Evolutionary conservation across 1,140 invertebrate species (phyloP), one percentile per base, ranked within the genome.

Genomic region (Drosophila bifasciata): DNA sequence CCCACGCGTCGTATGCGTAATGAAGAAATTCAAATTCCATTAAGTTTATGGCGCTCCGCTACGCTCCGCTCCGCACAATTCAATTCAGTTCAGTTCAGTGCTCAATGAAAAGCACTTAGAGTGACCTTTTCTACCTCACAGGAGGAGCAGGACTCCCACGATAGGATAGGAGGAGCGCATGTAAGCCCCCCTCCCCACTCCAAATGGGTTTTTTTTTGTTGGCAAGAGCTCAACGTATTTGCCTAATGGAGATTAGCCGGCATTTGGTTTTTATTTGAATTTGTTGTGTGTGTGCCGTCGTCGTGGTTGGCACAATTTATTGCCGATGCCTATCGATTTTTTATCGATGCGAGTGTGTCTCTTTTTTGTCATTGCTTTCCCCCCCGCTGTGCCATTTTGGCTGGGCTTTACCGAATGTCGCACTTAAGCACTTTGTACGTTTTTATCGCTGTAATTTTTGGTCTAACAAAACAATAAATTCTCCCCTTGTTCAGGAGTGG

Each of bases 161-260:
- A 71, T 23, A 60, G n/a, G 21, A n/a, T 1, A 2, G 5, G 11
- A 46, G 28, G 19, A 23, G 23, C 13, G 15, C 4, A 23, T 19
- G 16, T 1, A 15, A n/a, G 1, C 19, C 46, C n/a, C n/a, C n/a
- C n/a, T n/a, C n/a, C 21, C 21, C 21, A 23, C 21, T 5, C 23
- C 16, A 56, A 73, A 74, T 73, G 70, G 70, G 59, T 73, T 73
- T 71, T 64, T 73, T 71, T 57, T 53, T 59, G 69, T 76, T n/a
- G n/a, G n/a, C n/a, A n/a, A n/a, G 36, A 61, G 73, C 73, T 76
- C 41, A 76, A 69, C 63, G 72, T 58, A 76, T 76, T 76, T 76
- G 73, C 73, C 63, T 76, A 76, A 76, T 76, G 72, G 72, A 76
- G 73, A 76, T 76, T 69, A 76, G 73, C 72, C 58, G 71, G 72